Evolutionary conservation across 1,140 invertebrate genomes (phyloP), one percentile per base, ranked within the genome.

Genomic region (Bursaphelenchus mucronatus): DNA sequence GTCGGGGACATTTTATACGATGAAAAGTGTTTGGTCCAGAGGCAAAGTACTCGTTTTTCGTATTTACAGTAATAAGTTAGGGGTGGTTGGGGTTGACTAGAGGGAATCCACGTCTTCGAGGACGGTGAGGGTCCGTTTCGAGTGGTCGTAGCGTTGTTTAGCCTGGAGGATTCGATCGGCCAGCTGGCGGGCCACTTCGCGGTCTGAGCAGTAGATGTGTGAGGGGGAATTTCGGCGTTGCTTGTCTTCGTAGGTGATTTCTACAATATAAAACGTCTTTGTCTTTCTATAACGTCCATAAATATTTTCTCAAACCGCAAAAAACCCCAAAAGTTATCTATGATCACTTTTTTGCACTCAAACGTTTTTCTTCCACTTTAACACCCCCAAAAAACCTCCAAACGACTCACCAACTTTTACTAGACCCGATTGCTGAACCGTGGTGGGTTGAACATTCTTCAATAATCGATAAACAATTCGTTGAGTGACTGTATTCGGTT

Each of bases 141-240:
- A 56, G 43, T 67, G 66, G 30, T 67, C 66, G 44, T 67, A 67
- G 6, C 66, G 51, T 39, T 67, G 66, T 67, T 67, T 67, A 11
- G 66, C 66, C 8, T 64, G 66, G 9, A 67, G 64, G 11, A 67
- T 51, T 46, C 52, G 66, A 13, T 67, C 66, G 13, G 50, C 66
- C 10, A 67, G 39, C 52, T 55, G 51, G n/a, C 46, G 19, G 5
- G 61, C 64, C 15, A 54, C 50, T 19, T 66, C 64, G 9, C 15
- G 13, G 21, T 59, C 46, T 11, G 39, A 44, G 17, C 64, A 66
- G 7, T 21, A 15, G 19, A 63, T 21, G 5, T 53, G 40, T 19
- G 63, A 58, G 0, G 19, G 13, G 21, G 64, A 17, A 39, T 19
- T 41, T 41, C 30, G 44, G 39, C 44, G n/a, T 51, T 41, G 17